phyloP scores from a whole-genome alignment of 2,888 invertebrate species.

The Torymus auratus region DNA sequence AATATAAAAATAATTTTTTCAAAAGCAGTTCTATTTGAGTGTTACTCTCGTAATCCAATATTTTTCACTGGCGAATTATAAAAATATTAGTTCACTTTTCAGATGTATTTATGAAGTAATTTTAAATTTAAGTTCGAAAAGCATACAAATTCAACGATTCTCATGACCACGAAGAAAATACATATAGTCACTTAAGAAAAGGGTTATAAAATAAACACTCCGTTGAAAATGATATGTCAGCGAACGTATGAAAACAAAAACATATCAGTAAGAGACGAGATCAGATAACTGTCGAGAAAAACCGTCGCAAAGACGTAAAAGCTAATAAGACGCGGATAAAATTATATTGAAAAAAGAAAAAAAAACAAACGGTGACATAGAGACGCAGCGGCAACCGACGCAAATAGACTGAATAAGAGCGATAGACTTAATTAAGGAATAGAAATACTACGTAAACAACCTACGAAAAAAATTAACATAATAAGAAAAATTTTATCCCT shows the following conservation, averaged over 20 bases:
- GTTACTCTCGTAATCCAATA: too few species aligned
- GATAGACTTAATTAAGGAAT: slow-evolving; percentile 54
- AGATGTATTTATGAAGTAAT: not conserved
- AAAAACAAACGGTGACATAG: slow-evolving; percentile 13
- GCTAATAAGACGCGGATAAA: slow-evolving; percentile 51
- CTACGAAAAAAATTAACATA: slow-evolving; percentile 12
- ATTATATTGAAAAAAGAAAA: slow-evolving; percentile 51
- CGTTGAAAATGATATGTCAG: not conserved
- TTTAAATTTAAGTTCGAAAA: too few species aligned
- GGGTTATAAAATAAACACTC: not conserved
- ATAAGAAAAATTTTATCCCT: not conserved
- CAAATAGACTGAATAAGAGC: slow-evolving; percentile 55
- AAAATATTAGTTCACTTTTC: too few species aligned
- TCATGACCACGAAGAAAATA: not conserved
- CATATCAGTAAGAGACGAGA: not conserved
- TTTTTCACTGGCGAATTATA: too few species aligned
- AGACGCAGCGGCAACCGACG: slow-evolving; percentile 50
- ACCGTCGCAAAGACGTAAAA: slow-evolving; percentile 6
- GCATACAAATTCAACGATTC: too few species aligned
- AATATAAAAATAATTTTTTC: too few species aligned
- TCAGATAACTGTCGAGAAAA: slow-evolving; percentile 26
- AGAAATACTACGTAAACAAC: slow-evolving; percentile 39
- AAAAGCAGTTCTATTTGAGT: too few species aligned
- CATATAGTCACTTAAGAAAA: not conserved
- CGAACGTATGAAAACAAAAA: slow-evolving; percentile 13